Base-by-base conservation (phyloP, 1,140 invertebrate species). In the Plutomurus gul region DNA sequence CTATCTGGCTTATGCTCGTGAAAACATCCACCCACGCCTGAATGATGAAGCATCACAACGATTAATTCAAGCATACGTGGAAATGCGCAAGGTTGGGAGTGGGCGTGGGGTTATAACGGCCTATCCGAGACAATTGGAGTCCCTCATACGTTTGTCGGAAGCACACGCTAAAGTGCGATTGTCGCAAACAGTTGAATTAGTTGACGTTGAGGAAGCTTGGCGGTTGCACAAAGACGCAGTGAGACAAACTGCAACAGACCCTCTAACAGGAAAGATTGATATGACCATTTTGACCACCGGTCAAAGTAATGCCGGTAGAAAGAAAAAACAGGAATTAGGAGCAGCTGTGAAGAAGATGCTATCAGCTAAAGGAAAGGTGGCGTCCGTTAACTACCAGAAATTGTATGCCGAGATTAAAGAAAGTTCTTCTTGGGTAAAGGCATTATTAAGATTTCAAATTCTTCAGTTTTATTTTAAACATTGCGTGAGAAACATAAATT, bases 221-320 rank as follows among this genome's bases (percentile, higher is more conserved):
- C 92, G 95, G 82, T 87, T 99, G 43, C 95, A 99, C 87, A 91
- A 95, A 40, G 97, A 99, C 88, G 98, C 98, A 1, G 87, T 99
- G 47, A 99, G 99, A 86, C 97, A 99, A 86, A 96, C 97, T 0
- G 96, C 97, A 0, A 95, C 95, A 0, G 97, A 99, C 91, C 98
- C 98, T 1, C 86, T 93, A 0, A 97, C 95, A 11, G 98, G 98
- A 3, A 95, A 94, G 86, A 98, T 99, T 82, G 97, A 99, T 88
- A 92, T 99, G 37, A 92, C 91, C 76, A 99, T 99, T 86, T 88
- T 99, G 11, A 97, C 96, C 0, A 98, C 97, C 0, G 98, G 98
- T 18, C 88, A 97, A 81, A 97, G 96, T 81, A 91, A 91, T 20
- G 91, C 93, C 3, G 92, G 92, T 0, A 89, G 96, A 20, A 92